Percentiles rank a stretch among this genome's conserved stretches.
phyloP scores from a whole-genome alignment of 2,797 vertebrate species.

The Tolypeutes matacus region DNA sequence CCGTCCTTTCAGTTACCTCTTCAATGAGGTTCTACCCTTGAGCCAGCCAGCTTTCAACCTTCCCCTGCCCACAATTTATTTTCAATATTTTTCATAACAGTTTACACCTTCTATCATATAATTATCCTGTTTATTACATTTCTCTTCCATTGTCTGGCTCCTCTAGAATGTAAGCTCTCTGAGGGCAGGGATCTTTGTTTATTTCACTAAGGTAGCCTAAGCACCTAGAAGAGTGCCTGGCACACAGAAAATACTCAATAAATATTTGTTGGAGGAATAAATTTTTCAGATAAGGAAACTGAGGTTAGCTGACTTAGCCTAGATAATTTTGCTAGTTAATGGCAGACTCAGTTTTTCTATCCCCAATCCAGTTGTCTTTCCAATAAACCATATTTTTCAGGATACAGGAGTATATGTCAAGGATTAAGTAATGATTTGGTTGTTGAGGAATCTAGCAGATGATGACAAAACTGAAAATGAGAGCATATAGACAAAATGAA shows the following conservation, averaged over 20 bases:
- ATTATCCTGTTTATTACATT: background rate
- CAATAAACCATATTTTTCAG: background rate
- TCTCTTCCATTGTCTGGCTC: background rate
- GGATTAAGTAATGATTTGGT: background rate
- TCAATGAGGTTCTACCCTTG: background rate
- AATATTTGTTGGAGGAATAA: background rate
- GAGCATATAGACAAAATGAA: slow-evolving; percentile 51
- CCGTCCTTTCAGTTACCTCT: background rate
- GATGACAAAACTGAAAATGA: slow-evolving; percentile 51
- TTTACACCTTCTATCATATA: background rate
- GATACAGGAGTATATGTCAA: background rate
- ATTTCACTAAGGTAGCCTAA: background rate
- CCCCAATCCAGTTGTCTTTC: background rate
- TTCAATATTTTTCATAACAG: background rate
- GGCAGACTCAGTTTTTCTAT: background rate
- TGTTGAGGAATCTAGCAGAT: slow-evolving; percentile 40
- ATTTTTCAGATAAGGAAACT: background rate
- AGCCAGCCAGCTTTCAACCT: background rate
- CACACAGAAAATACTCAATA: background rate
- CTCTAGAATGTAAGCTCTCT: background rate
- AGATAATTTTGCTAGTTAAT: background rate
- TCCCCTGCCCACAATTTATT: background rate
- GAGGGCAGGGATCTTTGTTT: background rate
- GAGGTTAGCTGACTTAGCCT: background rate
- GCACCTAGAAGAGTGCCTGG: background rate